phyloP scores from a whole-genome alignment of 1,140 invertebrate species.

The Pseudomyrmex gracilis region DNA sequence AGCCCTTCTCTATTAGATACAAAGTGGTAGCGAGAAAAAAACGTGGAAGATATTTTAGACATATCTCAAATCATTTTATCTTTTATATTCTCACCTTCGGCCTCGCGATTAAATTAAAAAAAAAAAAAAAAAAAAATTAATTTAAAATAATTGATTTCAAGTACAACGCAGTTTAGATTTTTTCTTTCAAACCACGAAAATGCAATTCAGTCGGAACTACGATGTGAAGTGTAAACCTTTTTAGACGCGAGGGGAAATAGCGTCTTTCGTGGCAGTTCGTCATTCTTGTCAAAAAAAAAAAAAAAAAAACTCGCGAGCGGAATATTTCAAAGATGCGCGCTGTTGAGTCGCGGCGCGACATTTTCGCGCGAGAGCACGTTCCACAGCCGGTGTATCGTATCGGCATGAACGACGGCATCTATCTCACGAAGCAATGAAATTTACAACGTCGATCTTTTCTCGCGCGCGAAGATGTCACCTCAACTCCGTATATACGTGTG shows the following conservation, averaged over 20 bases:
- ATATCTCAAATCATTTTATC: conserved; percentile 5
- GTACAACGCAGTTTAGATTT: not conserved
- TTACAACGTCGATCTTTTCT: conserved; percentile 26
- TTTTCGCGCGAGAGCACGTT: conserved; percentile 37
- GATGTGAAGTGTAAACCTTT: conserved; percentile 17
- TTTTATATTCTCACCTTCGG: not conserved
- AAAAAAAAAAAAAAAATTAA: too few relatives aligned
- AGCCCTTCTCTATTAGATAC: not conserved
- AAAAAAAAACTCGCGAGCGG: conserved; percentile 9
- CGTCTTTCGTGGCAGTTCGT: conserved; percentile 20
- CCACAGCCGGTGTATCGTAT: conserved; percentile 32
- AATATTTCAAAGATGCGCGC: conserved; percentile 42
- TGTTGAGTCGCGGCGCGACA: not conserved
- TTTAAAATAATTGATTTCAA: too few relatives aligned
- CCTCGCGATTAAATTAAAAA: too few relatives aligned
- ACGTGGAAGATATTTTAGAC: conserved; percentile 5
- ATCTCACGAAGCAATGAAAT: conserved; percentile 44
- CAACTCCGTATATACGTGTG: too few relatives aligned
- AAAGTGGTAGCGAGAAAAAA: conserved; percentile 1
- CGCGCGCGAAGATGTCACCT: not conserved
- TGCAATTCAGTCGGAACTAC: not conserved
- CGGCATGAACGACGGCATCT: conserved; percentile 32
- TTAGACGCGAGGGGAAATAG: conserved; percentile 12
- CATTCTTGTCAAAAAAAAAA: not conserved
- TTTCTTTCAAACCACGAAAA: not conserved